A percentile compares a stretch with the other conserved stretches of the same genome.
Conservation (phyloP, 2,797 vertebrate genomes). For the Ispidina picta region DNA sequence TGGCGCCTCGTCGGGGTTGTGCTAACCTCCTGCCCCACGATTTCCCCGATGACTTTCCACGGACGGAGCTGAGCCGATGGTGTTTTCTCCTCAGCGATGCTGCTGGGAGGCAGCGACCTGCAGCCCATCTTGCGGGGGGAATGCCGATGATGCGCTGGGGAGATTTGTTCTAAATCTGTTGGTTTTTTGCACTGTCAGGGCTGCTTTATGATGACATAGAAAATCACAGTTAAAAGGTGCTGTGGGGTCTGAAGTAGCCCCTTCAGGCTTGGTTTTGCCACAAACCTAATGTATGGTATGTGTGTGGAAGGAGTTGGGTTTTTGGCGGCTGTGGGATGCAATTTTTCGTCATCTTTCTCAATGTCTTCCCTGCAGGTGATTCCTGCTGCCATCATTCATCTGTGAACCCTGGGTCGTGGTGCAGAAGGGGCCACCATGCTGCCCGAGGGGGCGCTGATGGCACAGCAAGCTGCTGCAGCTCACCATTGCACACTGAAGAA, state of each 20-base stretch:
- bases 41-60: constrained; percentile 62
- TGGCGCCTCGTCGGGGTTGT: constrained; percentile 69
- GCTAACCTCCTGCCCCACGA: constrained; percentile 49
- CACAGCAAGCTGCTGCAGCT: neutral
- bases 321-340: neutral
- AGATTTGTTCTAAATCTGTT: neutral
- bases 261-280: neutral
- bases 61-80: neutral
- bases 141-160: neutral
- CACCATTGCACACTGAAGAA: neutral
- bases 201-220: neutral
- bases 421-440: neutral
- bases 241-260: neutral
- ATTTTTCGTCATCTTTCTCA: neutral
- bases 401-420: neutral
- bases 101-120: neutral
- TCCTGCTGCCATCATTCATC: neutral
- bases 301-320: neutral
- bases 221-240: neutral
- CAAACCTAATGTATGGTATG: neutral
- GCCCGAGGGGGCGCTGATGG: neutral
- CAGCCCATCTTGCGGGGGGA: neutral
- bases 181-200: neutral
- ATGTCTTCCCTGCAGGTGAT: neutral
- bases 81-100: neutral